Evolutionary conservation across 1,140 invertebrate genomes (phyloP).

Genomic region (Drosophila kohkoa): DNA sequence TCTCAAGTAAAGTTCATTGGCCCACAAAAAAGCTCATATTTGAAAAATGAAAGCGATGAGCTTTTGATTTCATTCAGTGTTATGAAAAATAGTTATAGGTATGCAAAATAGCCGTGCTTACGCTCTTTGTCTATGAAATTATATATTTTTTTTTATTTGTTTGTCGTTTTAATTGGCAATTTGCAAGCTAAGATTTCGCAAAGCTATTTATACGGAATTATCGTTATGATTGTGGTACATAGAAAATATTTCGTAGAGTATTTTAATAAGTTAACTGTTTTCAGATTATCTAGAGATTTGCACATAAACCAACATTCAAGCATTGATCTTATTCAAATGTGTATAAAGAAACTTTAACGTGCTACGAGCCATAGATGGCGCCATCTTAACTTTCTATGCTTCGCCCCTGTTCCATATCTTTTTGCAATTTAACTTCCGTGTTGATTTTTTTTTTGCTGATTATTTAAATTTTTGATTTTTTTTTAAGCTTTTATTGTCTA

Average conservation of each 20-base stretch:
- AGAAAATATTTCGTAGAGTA: too few relatives aligned
- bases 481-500: too few relatives aligned
- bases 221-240: background rate
- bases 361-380: background rate
- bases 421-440: background rate
- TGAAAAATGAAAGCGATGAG: constrained; percentile 70
- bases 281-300: too few relatives aligned
- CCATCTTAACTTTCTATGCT: background rate
- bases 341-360: background rate
- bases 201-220: background rate
- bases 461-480: background rate
- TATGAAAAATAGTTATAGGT: constrained; percentile 29
- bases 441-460: background rate
- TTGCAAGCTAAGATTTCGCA: constrained; percentile 7
- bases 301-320: background rate
- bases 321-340: background rate
- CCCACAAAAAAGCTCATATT: constrained; percentile 25
- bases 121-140: constrained; percentile 23
- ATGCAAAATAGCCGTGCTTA: constrained; percentile 53
- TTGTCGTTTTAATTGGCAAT: constrained; percentile 20
- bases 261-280: too few relatives aligned
- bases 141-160: background rate
- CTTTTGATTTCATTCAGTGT: constrained; percentile 45
- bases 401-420: too few relatives aligned
- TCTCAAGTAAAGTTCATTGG: constrained; percentile 58